These are phyloP conservation scores for Drosophila tropicalis DNA, from an alignment of 1,140 invertebrate species.

Conservation along the genomic window DNA sequence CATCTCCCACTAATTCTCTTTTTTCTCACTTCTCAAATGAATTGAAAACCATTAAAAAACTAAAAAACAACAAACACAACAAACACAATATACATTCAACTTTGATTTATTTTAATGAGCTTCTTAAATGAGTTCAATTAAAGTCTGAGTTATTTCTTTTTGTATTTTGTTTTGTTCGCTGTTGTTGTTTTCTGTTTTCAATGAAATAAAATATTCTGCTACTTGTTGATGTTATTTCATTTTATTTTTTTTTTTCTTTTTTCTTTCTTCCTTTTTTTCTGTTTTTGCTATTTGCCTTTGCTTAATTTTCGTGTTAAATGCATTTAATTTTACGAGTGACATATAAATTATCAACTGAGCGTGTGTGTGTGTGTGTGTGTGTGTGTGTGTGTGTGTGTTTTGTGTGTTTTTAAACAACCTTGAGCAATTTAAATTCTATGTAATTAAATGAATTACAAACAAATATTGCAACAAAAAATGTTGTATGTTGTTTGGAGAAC, in stretches of 20 bases:
- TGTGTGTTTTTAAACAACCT: slow-evolving; percentile 48
- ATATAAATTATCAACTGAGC: slow-evolving; percentile 68
- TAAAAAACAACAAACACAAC: too few species aligned
- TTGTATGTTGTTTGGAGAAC: background rate
- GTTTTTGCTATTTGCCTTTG: slow-evolving; percentile 16
- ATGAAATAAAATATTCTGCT: background rate
- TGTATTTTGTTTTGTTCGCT: slow-evolving; percentile 8
- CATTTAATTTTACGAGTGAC: slow-evolving; percentile 73
- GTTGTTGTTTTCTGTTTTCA: background rate
- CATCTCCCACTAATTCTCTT: too few species aligned
- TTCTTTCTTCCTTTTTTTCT: slow-evolving; percentile 4
- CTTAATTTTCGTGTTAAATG: slow-evolving; percentile 67
- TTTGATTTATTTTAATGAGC: slow-evolving; percentile 73
- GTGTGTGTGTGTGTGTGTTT: slow-evolving; percentile 7
- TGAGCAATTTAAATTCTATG: slow-evolving; percentile 69
- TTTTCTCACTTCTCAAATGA: background rate
- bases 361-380: background rate
- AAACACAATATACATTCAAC: background rate
- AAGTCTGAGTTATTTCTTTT: slow-evolving; percentile 47
- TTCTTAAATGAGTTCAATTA: slow-evolving; percentile 70
- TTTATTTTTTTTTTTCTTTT: slow-evolving; percentile 33
- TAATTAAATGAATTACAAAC: slow-evolving; percentile 73
- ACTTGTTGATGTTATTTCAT: slow-evolving; percentile 26
- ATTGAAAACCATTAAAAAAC: background rate
- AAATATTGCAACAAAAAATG: slow-evolving; percentile 48